Base-by-base conservation (phyloP, 2,113 vertebrate genomes). In the Ciconia boyciana region DNA sequence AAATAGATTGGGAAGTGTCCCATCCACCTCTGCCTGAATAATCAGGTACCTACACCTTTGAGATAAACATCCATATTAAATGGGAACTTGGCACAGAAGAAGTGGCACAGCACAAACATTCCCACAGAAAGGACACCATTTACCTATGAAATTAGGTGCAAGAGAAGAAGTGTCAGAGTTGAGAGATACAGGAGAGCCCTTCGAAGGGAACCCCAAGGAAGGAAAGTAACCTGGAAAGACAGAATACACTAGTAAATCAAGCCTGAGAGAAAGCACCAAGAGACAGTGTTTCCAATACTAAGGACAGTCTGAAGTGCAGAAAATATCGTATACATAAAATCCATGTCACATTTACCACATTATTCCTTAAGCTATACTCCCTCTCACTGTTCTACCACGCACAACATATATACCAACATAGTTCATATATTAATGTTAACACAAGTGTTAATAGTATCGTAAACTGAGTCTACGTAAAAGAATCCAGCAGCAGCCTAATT, bases 151-250 rank as follows among this genome's bases (percentile, higher is more conserved):
- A 94, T 99, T 98, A 98, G 99, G 98, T 97, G 98, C 97, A 98
- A 98, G 97, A 97, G 98, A 97, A 96, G 98, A 98, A 98, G 98
- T 98, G 96, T 99, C 99, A 99, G 99, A 98, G 97, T 98, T 98
- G 97, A 98, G 98, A 98, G 98, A 98, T 96, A 98, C 98, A 97
- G 98, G 97, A 98, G 98, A 98, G 98, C 98, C 98, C 98, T 99
- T 99, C 97, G 98, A 98, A 97, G 99, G 98, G 98, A 99, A 98
- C 96, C 98, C 99, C 98, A 99, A 98, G 97, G 98, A 98, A 98
- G 98, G 97, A 98, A 98, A 98, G 96, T 98, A 99, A 98, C 99
- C 99, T 99, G 98, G 95, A 99, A 99, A 98, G 98, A 95, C 98
- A 99, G 97, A 98, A 97, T 94, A 97, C 48, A 95, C 78, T 69